Conservation (phyloP, 2,113 vertebrate genomes). For the Heterochromis multidens region DNA sequence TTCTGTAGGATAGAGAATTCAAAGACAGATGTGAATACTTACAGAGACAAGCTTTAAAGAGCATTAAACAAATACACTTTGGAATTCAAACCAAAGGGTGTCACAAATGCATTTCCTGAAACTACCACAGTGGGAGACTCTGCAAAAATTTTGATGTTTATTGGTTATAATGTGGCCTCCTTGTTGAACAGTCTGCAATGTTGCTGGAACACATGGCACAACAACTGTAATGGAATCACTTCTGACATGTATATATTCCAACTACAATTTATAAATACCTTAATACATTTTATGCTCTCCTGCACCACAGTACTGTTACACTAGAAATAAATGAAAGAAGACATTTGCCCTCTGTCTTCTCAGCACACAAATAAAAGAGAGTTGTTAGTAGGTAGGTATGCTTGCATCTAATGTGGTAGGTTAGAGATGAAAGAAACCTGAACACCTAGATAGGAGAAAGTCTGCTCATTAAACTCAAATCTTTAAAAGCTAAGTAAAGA, state of each 20-base stretch:
- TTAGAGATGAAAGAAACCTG: slow-evolving; percentile 43
- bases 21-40: slow-evolving; percentile 66
- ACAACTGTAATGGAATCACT: slow-evolving; percentile 56
- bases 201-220: slow-evolving; percentile 59
- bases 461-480: slow-evolving; percentile 54
- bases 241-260: slow-evolving; percentile 68
- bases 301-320: slow-evolving; percentile 38
- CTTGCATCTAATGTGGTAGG: slow-evolving; percentile 34
- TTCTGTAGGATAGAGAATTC: slow-evolving; percentile 58
- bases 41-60: slow-evolving; percentile 76
- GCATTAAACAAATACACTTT: slow-evolving; percentile 76
- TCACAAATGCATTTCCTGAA: slow-evolving; percentile 50
- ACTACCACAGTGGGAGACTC: slow-evolving; percentile 34
- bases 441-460: slow-evolving; percentile 26
- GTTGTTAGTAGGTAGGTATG: slow-evolving; percentile 36
- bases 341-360: slow-evolving; percentile 67
- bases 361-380: slow-evolving; percentile 30
- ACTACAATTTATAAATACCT: slow-evolving; percentile 70
- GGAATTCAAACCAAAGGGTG: slow-evolving; percentile 65
- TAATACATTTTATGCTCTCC: slow-evolving; percentile 65
- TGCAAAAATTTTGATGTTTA: slow-evolving; percentile 66
- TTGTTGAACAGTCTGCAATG: slow-evolving; percentile 49
- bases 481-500: slow-evolving; percentile 45
- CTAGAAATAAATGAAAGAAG: slow-evolving; percentile 61
- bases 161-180: slow-evolving; percentile 70